Base-by-base conservation (phyloP, 2,113 vertebrate genomes). In the Bubo bubo region DNA sequence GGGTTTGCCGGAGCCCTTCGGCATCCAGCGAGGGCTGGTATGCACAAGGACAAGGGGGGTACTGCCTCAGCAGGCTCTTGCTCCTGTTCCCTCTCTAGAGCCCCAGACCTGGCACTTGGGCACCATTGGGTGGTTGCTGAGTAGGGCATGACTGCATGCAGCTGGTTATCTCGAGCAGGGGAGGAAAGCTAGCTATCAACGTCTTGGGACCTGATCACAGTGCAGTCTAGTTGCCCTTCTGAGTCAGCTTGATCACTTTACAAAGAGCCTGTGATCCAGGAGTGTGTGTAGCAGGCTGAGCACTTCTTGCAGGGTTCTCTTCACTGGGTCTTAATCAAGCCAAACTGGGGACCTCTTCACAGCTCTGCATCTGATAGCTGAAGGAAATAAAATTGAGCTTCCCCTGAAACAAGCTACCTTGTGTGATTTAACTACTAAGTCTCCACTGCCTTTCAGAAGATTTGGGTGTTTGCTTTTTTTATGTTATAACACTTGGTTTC, bases 211-310 rank as follows among this genome's bases (percentile, higher is more conserved):
- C 41, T 37, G 66, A 22, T 63, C 22, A 20, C 30, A 5, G 41
- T 21, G 24, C 17, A 30, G n/a, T 43, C 37, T 34, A 8, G 6
- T 26, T 63, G 14, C 8, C 8, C 5, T 35, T 26, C 35, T 52
- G n/a, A 28, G 67, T 35, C 49, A 35, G 21, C 28, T 52, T 4
- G 17, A 32, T 68, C 27, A 3, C 26, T 50, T 32, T 16, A 19
- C 27, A 10, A 6, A 23, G 34, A 49, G n/a, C 14, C 12, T 0
- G 0, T 35, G 52, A 35, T 4, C 52, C 49, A 5, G 22, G 13
- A 32, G 27, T 3, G 10, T 21, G 53, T 2, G 2, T 3, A 35
- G 50, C n/a, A 50, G 68, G 26, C 55, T 21, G 9, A 58, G 30
- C 12, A 3, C 18, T 60, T 72, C 52, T 53, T 64, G 35, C 5